Evolutionary conservation across 2,888 invertebrate genomes (phyloP), one percentile per base, ranked within the genome.

Genomic region (Carterocephalus palaemon): DNA sequence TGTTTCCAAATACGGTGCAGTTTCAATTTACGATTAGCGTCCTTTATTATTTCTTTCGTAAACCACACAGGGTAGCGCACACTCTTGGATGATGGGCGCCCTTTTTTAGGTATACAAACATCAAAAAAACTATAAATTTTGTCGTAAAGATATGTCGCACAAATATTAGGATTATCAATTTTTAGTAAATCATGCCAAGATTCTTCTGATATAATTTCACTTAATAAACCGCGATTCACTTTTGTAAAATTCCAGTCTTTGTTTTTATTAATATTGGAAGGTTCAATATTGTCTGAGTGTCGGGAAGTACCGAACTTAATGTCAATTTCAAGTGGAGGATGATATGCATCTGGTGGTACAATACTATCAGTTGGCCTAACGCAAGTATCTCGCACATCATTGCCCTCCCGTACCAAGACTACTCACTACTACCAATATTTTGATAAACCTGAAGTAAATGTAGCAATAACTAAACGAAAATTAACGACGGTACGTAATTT

Each of bases 1-100:
- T 1, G 19, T 9, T 16, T 32, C 29, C 19, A 15, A 2, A 6
- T 29, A 4, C 3, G 13, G 2, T 16, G 46, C 15, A 32, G 24
- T 4, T 28, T 38, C 12, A 9, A 15, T 24, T 38, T 46, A 1
- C 1, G 24, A 1, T 17, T 24, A 8, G 36, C 3, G 8, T 46
- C 38, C 1, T 15, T 9, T 5, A 46, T 38, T 2, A 38, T 8
- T 3, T 46, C 38, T 7, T 4, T 15, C 8, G 34, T 22, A 6
- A 20, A 46, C 46, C 46, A 46, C 1, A 37, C 24, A 1, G 46
- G 46, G 8, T 46, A 46, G 1, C 46, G 29, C n/a, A 19, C 6
- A 24, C 16, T 19, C 2, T 10, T 2, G 6, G 7, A 20, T 3
- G 1, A 19, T 1, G 4, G 5, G 2, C 46, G 31, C 3, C 6